These are phyloP conservation scores for Macrosoma leucophasiata DNA, from an alignment of 2,888 invertebrate genomes.

Conservation along the genomic window DNA sequence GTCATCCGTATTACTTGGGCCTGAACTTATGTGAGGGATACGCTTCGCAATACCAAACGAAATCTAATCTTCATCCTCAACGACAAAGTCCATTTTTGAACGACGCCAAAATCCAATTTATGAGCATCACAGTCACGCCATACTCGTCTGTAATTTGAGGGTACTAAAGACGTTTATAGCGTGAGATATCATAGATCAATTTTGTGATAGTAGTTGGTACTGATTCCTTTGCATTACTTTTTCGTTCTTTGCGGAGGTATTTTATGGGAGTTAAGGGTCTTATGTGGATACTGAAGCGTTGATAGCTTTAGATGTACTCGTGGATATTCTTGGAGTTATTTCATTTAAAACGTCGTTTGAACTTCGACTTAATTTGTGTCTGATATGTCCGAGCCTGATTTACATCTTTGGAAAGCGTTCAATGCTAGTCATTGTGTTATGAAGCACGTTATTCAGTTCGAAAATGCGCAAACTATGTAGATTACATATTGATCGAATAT, in stretches of 20 bases:
- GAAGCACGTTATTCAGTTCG: no score
- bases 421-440: no score
- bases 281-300: constrained; percentile 54
- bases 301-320: constrained; percentile 29
- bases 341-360: no score
- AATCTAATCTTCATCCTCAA: constrained; percentile 22
- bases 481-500: no score
- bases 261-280: constrained; percentile 70
- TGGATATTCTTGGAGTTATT: no score
- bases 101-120: constrained; percentile 54
- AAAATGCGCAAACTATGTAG: no score
- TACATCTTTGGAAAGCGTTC: no score
- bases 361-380: no score
- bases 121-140: constrained; percentile 30
- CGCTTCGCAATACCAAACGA: constrained; percentile 28
- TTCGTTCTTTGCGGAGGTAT: constrained; percentile 71
- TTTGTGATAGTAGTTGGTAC: constrained; percentile 70
- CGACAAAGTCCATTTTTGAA: constrained; percentile 26
- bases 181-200: constrained; percentile 54
- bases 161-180: constrained; percentile 30
- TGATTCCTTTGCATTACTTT: constrained; percentile 74
- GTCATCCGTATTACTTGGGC: constrained; percentile 74
- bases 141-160: constrained; percentile 30
- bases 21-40: constrained; percentile 70
- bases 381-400: no score